Evolutionary conservation across 64 coral and sea anemone species (phyloP).

Genomic region (Anthopleura sola): DNA sequence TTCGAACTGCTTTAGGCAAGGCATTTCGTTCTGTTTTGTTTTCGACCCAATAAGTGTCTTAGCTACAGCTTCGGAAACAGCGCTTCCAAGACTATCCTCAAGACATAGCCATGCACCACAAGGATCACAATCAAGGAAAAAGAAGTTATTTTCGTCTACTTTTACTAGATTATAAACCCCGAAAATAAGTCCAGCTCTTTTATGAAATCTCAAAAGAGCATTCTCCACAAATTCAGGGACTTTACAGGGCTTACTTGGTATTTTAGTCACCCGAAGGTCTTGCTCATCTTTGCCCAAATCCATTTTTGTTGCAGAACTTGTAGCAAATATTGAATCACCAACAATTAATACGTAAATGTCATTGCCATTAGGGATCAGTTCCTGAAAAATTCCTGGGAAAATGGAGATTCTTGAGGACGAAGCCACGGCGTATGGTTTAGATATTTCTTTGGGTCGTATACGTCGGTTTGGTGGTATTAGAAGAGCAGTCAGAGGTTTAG

Average conservation of each 20-base stretch:
- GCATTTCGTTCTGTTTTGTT: neutral
- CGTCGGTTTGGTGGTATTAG: slow-evolving; percentile 14
- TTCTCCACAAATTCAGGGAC: neutral
- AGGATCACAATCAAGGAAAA: slow-evolving; percentile 53
- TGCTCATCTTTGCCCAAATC: neutral
- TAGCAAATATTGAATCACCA: slow-evolving; percentile 1
- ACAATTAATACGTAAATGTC: slow-evolving; percentile 33
- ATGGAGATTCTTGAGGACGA: neutral
- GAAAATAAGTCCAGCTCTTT: slow-evolving; percentile 36
- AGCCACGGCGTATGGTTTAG: neutral
- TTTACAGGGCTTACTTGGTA: neutral
- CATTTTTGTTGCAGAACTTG: neutral
- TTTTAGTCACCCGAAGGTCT: neutral
- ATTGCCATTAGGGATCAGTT: slow-evolving; percentile 17
- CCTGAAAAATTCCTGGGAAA: slow-evolving; percentile 41
- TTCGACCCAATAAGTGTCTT: slow-evolving; percentile 10
- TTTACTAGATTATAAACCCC: slow-evolving; percentile 41
- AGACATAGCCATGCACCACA: slow-evolving; percentile 47
- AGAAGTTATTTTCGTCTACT: slow-evolving; percentile 2
- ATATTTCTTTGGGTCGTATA: slow-evolving; percentile 29
- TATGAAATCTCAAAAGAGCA: slow-evolving; percentile 19
- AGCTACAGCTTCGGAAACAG: slow-evolving; percentile 14
- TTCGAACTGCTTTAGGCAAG: neutral
- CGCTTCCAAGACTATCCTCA: slow-evolving; percentile 3
- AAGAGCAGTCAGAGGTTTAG: slow-evolving; percentile 29